Evolutionary conservation across 2,113 vertebrate species (phyloP), one percentile per base, ranked within the genome.

Genomic region (Patagioenas fasciata): DNA sequence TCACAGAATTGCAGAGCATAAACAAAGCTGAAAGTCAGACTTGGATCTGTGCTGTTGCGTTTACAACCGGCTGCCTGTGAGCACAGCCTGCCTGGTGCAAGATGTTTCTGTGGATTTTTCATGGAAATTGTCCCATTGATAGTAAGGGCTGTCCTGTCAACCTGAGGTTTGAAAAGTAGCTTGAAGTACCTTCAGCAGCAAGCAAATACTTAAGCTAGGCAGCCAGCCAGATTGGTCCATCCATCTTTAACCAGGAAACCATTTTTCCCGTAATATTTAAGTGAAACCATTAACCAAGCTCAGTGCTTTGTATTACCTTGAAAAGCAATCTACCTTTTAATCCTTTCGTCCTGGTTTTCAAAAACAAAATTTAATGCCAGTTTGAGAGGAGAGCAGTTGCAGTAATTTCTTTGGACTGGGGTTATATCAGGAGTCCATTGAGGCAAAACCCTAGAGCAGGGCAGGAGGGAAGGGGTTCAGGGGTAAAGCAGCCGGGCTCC

Each of bases 261-360:
- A 1, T 66, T 84, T 93, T 97, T 97, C 88, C 80, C 88, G 21
- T 77, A 64, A 53, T 79, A 61, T 65, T 93, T 51, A 23, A 73
- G 70, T 79, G 61, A 95, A 94, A 31, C 44, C 28, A n/a, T 81
- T 95, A 88, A 75, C 62, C 53, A 72, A 88, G 70, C 79, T 93
- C 48, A 71, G 18, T 79, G 71, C 40, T 89, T 85, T 91, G 82
- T 80, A 94, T 95, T 92, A 89, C 34, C 67, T 89, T 70, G 86
- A 85, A 93, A 95, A 89, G 57, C 70, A 85, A 25, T 74, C 86
- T 92, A 73, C 51, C 67, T 71, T 85, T 87, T 91, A 93, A 94
- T 96, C 47, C 42, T 40, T 78, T 93, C 57, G n/a, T 87, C 95
- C 54, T 67, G 20, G 74, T 91, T 92, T 97, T 87, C 80, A 94